phyloP scores from a whole-genome alignment of 2,888 invertebrate genomes.

The Leptogaster cylindrica region DNA sequence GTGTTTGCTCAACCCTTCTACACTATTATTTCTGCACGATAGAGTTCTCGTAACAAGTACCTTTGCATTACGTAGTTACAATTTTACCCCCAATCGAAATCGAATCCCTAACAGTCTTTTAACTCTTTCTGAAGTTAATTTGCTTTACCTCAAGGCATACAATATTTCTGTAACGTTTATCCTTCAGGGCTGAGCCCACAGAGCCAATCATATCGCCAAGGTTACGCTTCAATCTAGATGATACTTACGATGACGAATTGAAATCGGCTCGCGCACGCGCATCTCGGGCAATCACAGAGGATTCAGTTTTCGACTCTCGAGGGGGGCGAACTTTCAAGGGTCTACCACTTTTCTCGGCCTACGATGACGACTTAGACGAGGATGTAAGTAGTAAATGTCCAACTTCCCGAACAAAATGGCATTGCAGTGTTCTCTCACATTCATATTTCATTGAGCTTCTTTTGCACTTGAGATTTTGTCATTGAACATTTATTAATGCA shows the following conservation, averaged over 20 bases:
- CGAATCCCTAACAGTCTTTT: too few relatives aligned
- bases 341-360: conserved; percentile 63
- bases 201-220: conserved; percentile 1
- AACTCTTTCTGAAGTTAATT: too few relatives aligned
- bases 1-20: too few relatives aligned
- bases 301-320: conserved; percentile 70
- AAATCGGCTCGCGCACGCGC: conserved; percentile 64
- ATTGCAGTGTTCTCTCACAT: neutral
- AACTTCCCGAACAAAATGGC: neutral
- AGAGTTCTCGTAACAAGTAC: too few relatives aligned
- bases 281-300: conserved; percentile 64
- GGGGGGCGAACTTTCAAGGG: conserved; percentile 65
- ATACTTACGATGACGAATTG: conserved; percentile 60
- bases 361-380: conserved; percentile 61
- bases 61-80: too few relatives aligned
- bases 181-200: conserved; percentile 16
- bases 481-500: conserved; percentile 33
- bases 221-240: conserved; percentile 42
- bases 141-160: too few relatives aligned
- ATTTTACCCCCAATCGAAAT: too few relatives aligned
- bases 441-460: neutral
- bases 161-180: neutral
- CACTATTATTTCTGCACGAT: too few relatives aligned
- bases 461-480: neutral
- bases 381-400: conserved; percentile 59